These are phyloP conservation scores for Elephas maximus DNA, from an alignment of 2,113 vertebrate species.

Conservation along the genomic window DNA sequence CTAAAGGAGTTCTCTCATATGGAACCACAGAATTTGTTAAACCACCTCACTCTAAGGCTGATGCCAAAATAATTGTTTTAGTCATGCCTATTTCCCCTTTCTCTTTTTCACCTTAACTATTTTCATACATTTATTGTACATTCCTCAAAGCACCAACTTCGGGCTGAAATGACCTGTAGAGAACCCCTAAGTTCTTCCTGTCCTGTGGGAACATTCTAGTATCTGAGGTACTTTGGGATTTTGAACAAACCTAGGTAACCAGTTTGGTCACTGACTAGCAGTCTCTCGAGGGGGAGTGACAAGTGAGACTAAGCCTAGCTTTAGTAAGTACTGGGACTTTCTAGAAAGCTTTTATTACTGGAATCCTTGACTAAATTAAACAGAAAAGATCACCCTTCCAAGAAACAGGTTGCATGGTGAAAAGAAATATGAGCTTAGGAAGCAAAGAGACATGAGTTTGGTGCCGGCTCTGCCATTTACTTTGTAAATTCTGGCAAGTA, in stretches of 20 bases:
- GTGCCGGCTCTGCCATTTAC: not conserved
- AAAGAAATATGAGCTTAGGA: not conserved
- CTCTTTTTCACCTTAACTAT: not conserved
- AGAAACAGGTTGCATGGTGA: not conserved
- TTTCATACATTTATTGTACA: not conserved
- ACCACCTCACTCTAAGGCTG: not conserved
- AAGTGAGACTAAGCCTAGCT: not conserved
- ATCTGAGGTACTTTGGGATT: not conserved
- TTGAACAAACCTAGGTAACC: not conserved
- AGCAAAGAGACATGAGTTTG: not conserved
- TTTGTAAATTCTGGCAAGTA: not conserved
- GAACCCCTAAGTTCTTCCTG: not conserved
- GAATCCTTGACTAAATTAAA: not conserved
- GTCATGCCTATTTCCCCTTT: not conserved
- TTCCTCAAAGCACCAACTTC: slow-evolving; percentile 21
- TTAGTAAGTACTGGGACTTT: slow-evolving; percentile 18
- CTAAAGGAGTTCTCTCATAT: not conserved
- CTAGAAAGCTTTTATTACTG: slow-evolving; percentile 3
- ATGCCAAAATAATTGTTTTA: not conserved
- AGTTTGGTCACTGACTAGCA: not conserved
- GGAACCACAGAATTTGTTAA: not conserved
- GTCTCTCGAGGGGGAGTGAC: not conserved
- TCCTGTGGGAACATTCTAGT: not conserved
- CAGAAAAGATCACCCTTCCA: not conserved
- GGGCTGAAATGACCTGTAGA: not conserved